Base-by-base conservation (phyloP, 2,888 invertebrate genomes). In the Chrysotoxum bicinctum region DNA sequence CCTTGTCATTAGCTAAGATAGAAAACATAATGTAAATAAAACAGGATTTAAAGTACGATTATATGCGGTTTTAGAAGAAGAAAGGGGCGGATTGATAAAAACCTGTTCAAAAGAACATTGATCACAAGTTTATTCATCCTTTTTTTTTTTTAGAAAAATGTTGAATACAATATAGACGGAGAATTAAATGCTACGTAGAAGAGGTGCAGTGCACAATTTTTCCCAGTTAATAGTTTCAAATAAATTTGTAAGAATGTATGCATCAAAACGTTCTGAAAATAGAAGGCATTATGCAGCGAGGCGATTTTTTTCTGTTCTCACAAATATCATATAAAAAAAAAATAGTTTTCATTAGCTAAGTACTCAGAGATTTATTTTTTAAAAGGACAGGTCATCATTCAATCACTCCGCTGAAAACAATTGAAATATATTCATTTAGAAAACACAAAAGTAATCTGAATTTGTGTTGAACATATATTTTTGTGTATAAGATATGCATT, bases 191-290 rank as follows among this genome's bases (percentile, higher is more conserved):
- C 9, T 3, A n/a, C n/a, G 7, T 16, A n/a, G n/a, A n/a, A n/a
- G n/a, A n/a, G n/a, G n/a, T n/a, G n/a, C n/a, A n/a, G n/a, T n/a
- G n/a, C n/a, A n/a, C n/a, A n/a, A n/a, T n/a, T n/a, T n/a, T n/a
- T n/a, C n/a, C n/a, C n/a, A n/a, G 37, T 2, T 37, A 21, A 37
- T 16, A 16, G 12, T 58, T 58, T 19, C 1, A 56, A 37, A 37
- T 58, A 14, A 58, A 37, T 21, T 58, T 35, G 8, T 35, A 56
- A 35, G 35, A 40, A 26, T 23, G 1, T 43, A 43, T 26, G 60
- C 40, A 62, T 16, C 26, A 62, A 62, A 16, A 43, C 23, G 60
- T 62, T 62, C 16, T 26, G n/a, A 26, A 62, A 62, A 62, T 43
- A 62, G 26, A 62, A n/a, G 37, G 14, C n/a, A 60, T 60, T 60